phyloP scores from a whole-genome alignment of 2,797 vertebrate genomes.

The Limnodromus scolopaceus region DNA sequence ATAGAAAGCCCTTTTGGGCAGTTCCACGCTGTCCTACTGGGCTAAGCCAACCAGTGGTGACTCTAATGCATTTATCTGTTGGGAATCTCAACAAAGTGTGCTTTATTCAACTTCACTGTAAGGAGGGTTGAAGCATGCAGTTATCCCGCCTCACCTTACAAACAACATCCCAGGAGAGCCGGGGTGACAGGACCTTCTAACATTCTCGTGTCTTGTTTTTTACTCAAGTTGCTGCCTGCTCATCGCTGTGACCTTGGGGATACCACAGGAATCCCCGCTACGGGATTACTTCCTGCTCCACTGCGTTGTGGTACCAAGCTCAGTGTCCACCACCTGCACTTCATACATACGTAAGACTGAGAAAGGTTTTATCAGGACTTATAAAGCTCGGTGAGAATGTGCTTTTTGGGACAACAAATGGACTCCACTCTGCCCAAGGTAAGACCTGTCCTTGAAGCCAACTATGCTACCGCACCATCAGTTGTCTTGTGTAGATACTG shows the following conservation, averaged over 20 bases:
- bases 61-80: background rate
- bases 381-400: background rate
- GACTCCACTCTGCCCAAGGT: background rate
- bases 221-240: background rate
- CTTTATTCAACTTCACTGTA: background rate
- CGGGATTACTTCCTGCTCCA: background rate
- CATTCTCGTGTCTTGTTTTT: background rate
- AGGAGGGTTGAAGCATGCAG: background rate
- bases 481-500: background rate
- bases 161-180: background rate
- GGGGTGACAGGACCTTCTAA: background rate
- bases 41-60: background rate
- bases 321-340: background rate
- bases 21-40: background rate
- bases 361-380: background rate
- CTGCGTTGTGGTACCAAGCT: background rate
- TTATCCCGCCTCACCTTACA: background rate
- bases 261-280: accelerated
- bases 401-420: background rate
- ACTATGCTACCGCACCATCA: background rate
- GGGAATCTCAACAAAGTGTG: background rate
- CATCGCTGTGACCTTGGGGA: background rate
- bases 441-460: background rate
- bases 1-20: background rate
- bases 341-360: background rate